Conservation (phyloP, 2,113 vertebrate genomes). For the Lanius collurio region DNA sequence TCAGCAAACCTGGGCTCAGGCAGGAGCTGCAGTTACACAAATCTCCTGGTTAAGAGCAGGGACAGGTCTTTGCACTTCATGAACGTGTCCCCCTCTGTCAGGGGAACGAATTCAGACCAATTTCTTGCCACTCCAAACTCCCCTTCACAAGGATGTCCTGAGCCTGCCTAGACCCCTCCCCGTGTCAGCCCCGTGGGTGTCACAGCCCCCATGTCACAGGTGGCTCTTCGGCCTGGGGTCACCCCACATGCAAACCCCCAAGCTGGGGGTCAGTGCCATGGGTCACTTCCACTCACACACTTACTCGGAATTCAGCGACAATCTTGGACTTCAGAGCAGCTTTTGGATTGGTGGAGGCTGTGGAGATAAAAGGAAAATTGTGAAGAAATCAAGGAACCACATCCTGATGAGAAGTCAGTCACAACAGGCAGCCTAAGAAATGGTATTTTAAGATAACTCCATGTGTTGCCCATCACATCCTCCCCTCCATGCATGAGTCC, state of each 20-base stretch:
- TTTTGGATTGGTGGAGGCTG: conserved; percentile 84
- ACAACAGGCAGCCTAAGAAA: not conserved
- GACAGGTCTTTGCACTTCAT: not conserved
- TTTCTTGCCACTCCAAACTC: not conserved
- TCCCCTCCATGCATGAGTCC: not conserved
- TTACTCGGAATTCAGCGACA: conserved; percentile 94
- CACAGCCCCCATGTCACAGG: not conserved
- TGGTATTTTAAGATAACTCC: fast-evolving
- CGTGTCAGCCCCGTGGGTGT: fast-evolving
- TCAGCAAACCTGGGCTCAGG: not conserved
- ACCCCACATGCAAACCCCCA: not conserved
- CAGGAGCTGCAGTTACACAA: not conserved
- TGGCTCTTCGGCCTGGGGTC: not conserved
- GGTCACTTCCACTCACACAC: conserved; percentile 21
- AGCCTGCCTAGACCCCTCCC: not conserved
- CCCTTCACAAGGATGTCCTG: not conserved
- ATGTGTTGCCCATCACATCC: not conserved
- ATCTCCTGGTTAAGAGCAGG: not conserved
- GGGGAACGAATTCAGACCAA: not conserved
- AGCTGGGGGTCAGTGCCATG: fast-evolving
- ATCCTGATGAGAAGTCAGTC: fast-evolving
- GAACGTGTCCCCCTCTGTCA: fast-evolving
- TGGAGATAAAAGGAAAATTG: not conserved
- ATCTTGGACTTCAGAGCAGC: conserved; percentile 96
- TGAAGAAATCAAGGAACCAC: not conserved